These are phyloP conservation scores for Pimpla rufipes DNA, from an alignment of 2,888 invertebrate species.

Conservation along the genomic window DNA sequence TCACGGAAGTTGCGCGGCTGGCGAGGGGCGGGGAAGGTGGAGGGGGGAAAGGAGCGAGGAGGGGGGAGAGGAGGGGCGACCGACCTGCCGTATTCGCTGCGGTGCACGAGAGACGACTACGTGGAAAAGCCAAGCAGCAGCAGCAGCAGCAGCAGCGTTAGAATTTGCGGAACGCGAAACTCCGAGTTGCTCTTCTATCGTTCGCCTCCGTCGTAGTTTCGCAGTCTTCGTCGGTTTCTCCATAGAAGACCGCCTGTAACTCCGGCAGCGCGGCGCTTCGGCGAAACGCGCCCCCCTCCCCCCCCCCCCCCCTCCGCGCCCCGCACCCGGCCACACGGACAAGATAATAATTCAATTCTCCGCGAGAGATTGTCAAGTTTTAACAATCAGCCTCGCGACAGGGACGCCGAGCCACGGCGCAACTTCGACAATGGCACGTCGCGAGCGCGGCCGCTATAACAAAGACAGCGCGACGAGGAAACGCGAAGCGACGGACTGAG, in stretches of 20 bases:
- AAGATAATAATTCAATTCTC: slow-evolving; percentile 71
- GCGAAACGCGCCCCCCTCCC: slow-evolving; percentile 39
- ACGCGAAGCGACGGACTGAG: background rate
- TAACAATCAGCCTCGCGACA: slow-evolving; percentile 60
- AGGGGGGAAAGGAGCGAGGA: background rate
- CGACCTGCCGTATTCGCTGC: background rate
- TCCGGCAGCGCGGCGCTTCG: slow-evolving; percentile 8
- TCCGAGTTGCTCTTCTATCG: slow-evolving; percentile 37
- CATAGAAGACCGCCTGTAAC: background rate
- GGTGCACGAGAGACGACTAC: background rate
- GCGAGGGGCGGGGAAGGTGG: background rate
- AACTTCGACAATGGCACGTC: slow-evolving; percentile 72
- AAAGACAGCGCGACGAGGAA: slow-evolving; percentile 43
- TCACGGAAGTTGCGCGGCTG: slow-evolving; percentile 40
- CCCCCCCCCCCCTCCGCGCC: too few relatives aligned
- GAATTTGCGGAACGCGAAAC: slow-evolving; percentile 60
- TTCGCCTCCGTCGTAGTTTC: slow-evolving; percentile 23
- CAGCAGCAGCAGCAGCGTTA: slow-evolving; percentile 13
- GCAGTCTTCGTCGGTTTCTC: slow-evolving; percentile 19
- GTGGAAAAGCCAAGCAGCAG: slow-evolving; percentile 25
- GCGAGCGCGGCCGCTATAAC: slow-evolving; percentile 19
- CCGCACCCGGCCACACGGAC: slow-evolving; percentile 38
- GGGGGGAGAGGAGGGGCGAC: background rate
- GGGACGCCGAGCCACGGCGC: slow-evolving; percentile 17
- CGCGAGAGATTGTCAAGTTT: slow-evolving; percentile 69